phyloP scores from a whole-genome alignment of 2,797 vertebrate species.

The Otolemur crassicaudatus region DNA sequence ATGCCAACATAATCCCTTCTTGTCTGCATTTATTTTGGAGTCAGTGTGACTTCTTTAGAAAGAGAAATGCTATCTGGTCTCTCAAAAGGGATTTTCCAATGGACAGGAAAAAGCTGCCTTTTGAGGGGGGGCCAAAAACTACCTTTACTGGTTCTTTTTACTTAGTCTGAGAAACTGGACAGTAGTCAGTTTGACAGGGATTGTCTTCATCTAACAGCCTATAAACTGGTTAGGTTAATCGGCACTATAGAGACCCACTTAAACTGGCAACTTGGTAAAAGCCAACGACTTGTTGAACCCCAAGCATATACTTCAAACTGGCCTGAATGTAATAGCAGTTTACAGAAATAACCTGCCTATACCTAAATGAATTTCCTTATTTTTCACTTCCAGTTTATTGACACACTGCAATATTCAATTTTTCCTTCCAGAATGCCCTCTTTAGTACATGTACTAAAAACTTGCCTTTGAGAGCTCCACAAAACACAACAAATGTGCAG shows the following conservation, averaged over 20 bases:
- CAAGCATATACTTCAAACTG: not conserved
- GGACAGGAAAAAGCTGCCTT: not conserved
- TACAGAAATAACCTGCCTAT: not conserved
- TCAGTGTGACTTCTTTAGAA: slow-evolving; percentile 40
- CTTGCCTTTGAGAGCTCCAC: not conserved
- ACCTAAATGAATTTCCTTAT: not conserved
- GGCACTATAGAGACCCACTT: not conserved
- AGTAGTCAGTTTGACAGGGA: not conserved
- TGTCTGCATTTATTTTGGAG: slow-evolving; percentile 42
- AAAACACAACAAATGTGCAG: not conserved
- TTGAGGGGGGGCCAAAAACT: not conserved
- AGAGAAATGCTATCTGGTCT: slow-evolving; percentile 34
- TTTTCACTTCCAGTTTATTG: slow-evolving; percentile 28
- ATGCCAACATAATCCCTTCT: slow-evolving; percentile 46
- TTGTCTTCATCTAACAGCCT: not conserved
- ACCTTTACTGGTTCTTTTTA: slow-evolving; percentile 4
- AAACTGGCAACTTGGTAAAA: slow-evolving; percentile 28
- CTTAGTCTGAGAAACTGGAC: slow-evolving; percentile 27
- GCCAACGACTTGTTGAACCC: not conserved
- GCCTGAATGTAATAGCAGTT: not conserved
- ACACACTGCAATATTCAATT: not conserved
- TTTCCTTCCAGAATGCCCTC: slow-evolving; percentile 6
- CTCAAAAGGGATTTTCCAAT: slow-evolving; percentile 58
- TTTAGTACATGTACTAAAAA: not conserved
- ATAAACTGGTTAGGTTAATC: not conserved